Evolutionary conservation across 1,140 invertebrate genomes (phyloP).

Genomic region (Drosophila sproati): DNA sequence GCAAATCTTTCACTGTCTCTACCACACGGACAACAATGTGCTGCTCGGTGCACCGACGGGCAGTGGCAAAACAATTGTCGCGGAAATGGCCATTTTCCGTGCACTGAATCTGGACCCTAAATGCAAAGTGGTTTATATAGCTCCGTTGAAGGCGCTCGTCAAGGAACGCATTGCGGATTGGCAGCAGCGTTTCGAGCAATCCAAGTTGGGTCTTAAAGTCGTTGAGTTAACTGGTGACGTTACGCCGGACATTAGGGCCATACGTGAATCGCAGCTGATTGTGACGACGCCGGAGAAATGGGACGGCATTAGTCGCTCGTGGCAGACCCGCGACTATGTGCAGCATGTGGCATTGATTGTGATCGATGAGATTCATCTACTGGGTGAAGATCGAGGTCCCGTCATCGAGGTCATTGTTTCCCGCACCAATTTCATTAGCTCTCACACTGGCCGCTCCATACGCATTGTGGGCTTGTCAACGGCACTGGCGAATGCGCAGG

Average conservation of each 20-base stretch:
- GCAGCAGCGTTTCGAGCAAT: conserved; percentile 92
- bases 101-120: conserved; percentile 94
- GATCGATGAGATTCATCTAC: conserved; percentile 99
- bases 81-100: conserved; percentile 98
- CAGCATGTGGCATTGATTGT: conserved; percentile 96
- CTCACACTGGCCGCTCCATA: conserved; percentile 91
- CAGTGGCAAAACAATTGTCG: conserved; percentile 99
- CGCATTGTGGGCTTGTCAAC: conserved; percentile 98
- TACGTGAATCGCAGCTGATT: conserved; percentile 94
- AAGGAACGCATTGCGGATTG: conserved; percentile 98
- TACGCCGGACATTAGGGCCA: conserved; percentile 95
- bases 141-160: conserved; percentile 98
- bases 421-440: conserved; percentile 95
- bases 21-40: conserved; percentile 97
- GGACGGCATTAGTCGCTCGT: conserved; percentile 99
- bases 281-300: conserved; percentile 99
- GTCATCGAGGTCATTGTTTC: conserved; percentile 95
- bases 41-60: conserved; percentile 98
- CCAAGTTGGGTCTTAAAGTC: conserved; percentile 92
- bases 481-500: conserved; percentile 98
- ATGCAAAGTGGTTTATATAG: conserved; percentile 98
- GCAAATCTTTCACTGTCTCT: conserved; percentile 98
- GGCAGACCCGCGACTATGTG: conserved; percentile 98
- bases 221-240: conserved; percentile 99
- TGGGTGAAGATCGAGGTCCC: conserved; percentile 95